phyloP scores from a whole-genome alignment of 2,888 invertebrate species.

The Tholera decimalis region DNA sequence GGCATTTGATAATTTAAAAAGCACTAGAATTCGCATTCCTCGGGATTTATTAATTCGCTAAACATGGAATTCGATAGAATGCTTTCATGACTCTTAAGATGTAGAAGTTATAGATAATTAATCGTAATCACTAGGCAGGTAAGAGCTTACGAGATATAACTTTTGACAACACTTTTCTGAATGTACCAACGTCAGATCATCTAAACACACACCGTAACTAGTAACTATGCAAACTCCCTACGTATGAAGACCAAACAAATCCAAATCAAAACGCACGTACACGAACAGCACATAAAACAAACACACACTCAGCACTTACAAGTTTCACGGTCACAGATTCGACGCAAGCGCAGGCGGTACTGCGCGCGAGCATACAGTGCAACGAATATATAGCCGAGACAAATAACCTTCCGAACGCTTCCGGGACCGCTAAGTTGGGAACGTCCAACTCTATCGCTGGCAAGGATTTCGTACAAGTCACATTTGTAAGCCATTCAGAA shows the following conservation, averaged over 20 bases:
- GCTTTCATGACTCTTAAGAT: neutral
- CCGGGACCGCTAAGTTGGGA: slow-evolving; percentile 77
- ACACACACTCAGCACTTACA: slow-evolving; percentile 75
- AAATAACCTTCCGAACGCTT: slow-evolving; percentile 85
- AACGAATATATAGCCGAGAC: slow-evolving; percentile 81
- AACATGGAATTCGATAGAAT: neutral
- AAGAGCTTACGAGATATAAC: neutral
- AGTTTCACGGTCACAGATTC: slow-evolving; percentile 78
- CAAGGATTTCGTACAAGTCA: slow-evolving; percentile 53
- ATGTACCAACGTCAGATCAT: no score
- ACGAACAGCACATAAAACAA: slow-evolving; percentile 40
- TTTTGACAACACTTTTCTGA: neutral
- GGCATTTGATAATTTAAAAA: neutral
- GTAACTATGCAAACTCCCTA: neutral
- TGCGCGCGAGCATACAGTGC: slow-evolving; percentile 80
- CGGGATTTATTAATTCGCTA: neutral
- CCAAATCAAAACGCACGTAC: slow-evolving; percentile 20
- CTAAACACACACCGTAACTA: neutral
- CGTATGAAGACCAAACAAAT: slow-evolving; percentile 27
- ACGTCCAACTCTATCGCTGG: slow-evolving; percentile 37
- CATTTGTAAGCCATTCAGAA: slow-evolving; percentile 25
- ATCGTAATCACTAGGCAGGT: neutral
- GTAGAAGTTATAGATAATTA: neutral
- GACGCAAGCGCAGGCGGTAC: slow-evolving; percentile 71
- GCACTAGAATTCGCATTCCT: no score